A percentile compares a stretch with the other conserved stretches of the same genome.
Conservation (phyloP, 2,113 vertebrate species). For the Poeciliopsis occidentalis region DNA sequence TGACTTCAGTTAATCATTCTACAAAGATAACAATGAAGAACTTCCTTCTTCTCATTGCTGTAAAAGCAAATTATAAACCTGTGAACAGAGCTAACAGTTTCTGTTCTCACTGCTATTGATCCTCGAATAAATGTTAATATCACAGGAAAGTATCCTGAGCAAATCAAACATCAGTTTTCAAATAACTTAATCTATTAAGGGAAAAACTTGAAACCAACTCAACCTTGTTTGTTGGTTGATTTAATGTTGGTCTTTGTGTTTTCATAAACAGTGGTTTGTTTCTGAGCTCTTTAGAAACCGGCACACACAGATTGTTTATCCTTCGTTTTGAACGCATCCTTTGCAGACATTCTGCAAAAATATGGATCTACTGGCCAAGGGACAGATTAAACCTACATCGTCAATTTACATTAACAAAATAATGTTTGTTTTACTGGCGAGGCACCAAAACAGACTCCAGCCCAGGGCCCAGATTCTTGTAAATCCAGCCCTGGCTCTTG, state of each 20-base stretch:
- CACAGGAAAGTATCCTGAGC: not conserved
- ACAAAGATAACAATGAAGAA: slow-evolving; percentile 23
- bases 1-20: slow-evolving; percentile 56
- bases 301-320: too few species aligned
- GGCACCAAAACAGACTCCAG: too few species aligned
- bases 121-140: not conserved
- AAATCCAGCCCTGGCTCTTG: too few species aligned
- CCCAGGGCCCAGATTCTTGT: too few species aligned
- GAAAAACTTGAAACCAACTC: not conserved
- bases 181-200: not conserved
- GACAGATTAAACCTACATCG: too few species aligned
- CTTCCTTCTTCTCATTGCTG: slow-evolving; percentile 8
- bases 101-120: not conserved
- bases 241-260: too few species aligned
- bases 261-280: too few species aligned
- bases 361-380: too few species aligned
- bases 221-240: too few species aligned
- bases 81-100: not conserved
- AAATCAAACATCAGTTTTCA: not conserved
- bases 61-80: slow-evolving; percentile 1
- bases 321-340: not conserved
- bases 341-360: not conserved
- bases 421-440: too few species aligned
- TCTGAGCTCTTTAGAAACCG: too few species aligned
- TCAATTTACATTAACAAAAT: too few species aligned